Evolutionary conservation across 1,140 invertebrate genomes (phyloP), one percentile per base, ranked within the genome.

Genomic region (Ruditapes philippinarum): DNA sequence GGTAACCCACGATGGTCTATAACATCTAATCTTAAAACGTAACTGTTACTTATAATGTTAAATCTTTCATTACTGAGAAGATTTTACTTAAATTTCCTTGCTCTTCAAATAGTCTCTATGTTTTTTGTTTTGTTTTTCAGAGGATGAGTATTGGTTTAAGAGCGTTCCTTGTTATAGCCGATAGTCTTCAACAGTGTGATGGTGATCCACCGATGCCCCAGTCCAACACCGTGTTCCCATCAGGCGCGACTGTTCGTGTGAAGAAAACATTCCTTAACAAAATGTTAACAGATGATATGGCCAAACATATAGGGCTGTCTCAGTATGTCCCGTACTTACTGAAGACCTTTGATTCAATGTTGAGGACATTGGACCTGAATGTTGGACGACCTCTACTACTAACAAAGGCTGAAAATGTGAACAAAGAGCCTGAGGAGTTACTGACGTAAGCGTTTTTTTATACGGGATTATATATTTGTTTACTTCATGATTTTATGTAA

Each of bases 111-210:
- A n/a, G n/a, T n/a, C n/a, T n/a, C n/a, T n/a, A n/a, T n/a, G n/a
- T n/a, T n/a, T n/a, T n/a, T n/a, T n/a, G n/a, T n/a, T n/a, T n/a
- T n/a, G n/a, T 45, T 45, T 78, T 93, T 12, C 91, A 96, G 96
- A 96, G 99, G 90, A 99, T 99, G 99, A 99, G 98, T 93, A 99
- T 99, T 88, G 99, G 99, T 0, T 96, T 99, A 17, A 89, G 96
- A 81, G 99, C 99, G 0, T 99, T 99, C 95, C 96, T 99, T 1
- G 99, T 99, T 0, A 99, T 99, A 14, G 99, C 99, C 22, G 99
- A 99, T 95, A 99, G 98, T 94, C 96, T 99, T 28, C 99, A 99
- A 95, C 99, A 99, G 96, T 99, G 99, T 95, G 99, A 99, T 96
- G 99, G 96, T 0, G 98, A 99, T 95, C 99, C 99, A 12, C 98